These are phyloP conservation scores for Oryzias sinensis DNA, from an alignment of 2,797 vertebrate species.

Conservation along the genomic window DNA sequence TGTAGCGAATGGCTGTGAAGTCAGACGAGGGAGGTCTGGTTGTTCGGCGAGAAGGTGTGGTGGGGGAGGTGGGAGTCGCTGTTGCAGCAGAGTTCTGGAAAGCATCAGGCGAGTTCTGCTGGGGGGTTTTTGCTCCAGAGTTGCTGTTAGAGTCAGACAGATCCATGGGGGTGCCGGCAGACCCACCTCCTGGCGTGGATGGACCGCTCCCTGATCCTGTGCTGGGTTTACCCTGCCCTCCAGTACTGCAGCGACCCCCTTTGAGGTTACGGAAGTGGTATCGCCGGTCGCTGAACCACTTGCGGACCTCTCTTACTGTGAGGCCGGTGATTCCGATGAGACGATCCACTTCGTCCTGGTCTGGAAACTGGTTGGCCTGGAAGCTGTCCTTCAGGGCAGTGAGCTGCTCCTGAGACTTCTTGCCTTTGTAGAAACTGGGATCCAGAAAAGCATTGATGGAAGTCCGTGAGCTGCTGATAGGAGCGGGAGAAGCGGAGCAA, in stretches of 20 bases:
- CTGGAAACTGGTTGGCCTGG: conserved; percentile 87
- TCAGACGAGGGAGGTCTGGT: conserved; percentile 88
- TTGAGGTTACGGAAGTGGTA: conserved; percentile 93
- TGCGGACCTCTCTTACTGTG: conserved; percentile 91
- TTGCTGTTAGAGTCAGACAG: conserved; percentile 55
- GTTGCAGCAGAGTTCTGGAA: conserved; percentile 70
- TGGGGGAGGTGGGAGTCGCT: conserved; percentile 77
- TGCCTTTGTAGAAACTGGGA: conserved; percentile 87
- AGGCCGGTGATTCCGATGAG: conserved; percentile 91
- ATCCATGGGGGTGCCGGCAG: conserved; percentile 68
- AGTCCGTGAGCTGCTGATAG: conserved; percentile 73
- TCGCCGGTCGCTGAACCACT: conserved; percentile 97
- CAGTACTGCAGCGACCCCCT: conserved; percentile 58
- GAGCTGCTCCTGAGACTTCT: conserved; percentile 95
- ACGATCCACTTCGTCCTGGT: conserved; percentile 90
- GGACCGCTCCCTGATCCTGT: conserved; percentile 17
- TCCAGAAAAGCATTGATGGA: conserved; percentile 82
- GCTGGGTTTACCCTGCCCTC: conserved; percentile 50
- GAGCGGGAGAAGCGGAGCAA: conserved; percentile 63
- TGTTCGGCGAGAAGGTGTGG: conserved; percentile 77
- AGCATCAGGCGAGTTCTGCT: conserved; percentile 40
- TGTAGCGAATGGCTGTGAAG: conserved; percentile 92
- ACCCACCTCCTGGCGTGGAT: conserved; percentile 10
- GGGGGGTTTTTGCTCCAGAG: conserved; percentile 65
- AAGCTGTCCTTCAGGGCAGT: conserved; percentile 92